These are phyloP conservation scores for Urosaurus nigricauda DNA, from an alignment of 2,797 vertebrate genomes.

Conservation along the genomic window DNA sequence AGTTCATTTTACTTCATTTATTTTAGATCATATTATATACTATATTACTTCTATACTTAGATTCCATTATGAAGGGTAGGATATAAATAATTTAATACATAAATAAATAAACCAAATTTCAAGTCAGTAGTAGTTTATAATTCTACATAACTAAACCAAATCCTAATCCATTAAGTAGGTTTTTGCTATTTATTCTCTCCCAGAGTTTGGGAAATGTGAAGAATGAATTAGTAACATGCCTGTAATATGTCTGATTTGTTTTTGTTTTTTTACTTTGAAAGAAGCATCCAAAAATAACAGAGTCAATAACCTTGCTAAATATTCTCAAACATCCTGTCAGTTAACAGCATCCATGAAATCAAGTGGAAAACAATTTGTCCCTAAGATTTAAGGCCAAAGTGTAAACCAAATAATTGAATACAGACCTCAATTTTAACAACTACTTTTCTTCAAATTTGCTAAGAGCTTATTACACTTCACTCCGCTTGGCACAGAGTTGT, in stretches of 20 bases:
- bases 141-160: not conserved
- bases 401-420: conserved; percentile 39
- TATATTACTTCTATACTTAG: too few species aligned
- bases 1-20: too few species aligned
- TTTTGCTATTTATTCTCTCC: conserved; percentile 25
- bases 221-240: conserved; percentile 6
- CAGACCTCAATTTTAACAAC: conserved; percentile 35
- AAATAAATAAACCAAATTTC: not conserved
- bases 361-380: conserved; percentile 11
- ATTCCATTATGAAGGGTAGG: too few species aligned
- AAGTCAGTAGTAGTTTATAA: conserved; percentile 34
- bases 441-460: conserved; percentile 54
- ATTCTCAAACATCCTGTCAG: not conserved
- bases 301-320: not conserved
- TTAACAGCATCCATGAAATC: not conserved
- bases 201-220: conserved; percentile 6
- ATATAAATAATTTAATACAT: too few species aligned
- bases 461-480: conserved; percentile 42
- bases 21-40: too few species aligned
- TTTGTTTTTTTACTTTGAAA: conserved; percentile 10
- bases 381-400: conserved; percentile 18
- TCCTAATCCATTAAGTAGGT: conserved; percentile 41
- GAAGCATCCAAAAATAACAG: conserved; percentile 13
- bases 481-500: conserved; percentile 52
- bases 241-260: conserved; percentile 26